A percentile compares a stretch with the other conserved stretches of the same genome.
Evolutionary conservation across 2,797 vertebrate species (phyloP).

Genomic region (Microchirus variegatus): DNA sequence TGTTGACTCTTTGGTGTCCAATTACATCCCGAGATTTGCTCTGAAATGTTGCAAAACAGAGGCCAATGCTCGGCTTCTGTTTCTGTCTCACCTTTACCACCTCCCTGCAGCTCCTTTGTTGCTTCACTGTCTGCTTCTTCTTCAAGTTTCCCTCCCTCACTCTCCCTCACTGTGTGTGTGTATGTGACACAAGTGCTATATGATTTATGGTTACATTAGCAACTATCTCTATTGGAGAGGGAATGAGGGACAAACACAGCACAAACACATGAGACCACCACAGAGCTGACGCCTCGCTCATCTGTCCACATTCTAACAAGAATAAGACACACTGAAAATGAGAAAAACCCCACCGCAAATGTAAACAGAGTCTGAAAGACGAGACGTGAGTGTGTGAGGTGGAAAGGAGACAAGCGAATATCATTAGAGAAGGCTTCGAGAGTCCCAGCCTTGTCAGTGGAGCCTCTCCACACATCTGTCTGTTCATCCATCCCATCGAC

Average conservation of each 20-base stretch:
- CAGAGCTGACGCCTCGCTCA: slow-evolving; percentile 35
- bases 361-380: neutral
- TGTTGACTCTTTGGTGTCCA: too few relatives aligned
- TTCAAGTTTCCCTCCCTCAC: neutral
- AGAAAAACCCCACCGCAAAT: too few relatives aligned
- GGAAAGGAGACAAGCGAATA: slow-evolving; percentile 7
- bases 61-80: too few relatives aligned
- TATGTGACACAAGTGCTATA: neutral
- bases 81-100: too few relatives aligned
- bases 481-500: slow-evolving; percentile 37
- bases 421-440: slow-evolving; percentile 41
- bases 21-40: too few relatives aligned
- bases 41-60: too few relatives aligned
- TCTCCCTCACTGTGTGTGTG: neutral
- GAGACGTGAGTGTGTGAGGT: too few relatives aligned
- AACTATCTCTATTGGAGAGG: slow-evolving; percentile 31
- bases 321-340: neutral
- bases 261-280: slow-evolving; percentile 45
- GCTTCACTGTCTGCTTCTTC: neutral
- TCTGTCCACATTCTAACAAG: slow-evolving; percentile 16
- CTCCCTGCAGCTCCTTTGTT: too few relatives aligned
- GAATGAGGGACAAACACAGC: slow-evolving; percentile 30
- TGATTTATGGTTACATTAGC: slow-evolving; percentile 60
- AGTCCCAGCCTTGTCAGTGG: slow-evolving; percentile 35
- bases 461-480: slow-evolving; percentile 58